phyloP scores from a whole-genome alignment of 2,888 invertebrate species.

The Pammene aurita region DNA sequence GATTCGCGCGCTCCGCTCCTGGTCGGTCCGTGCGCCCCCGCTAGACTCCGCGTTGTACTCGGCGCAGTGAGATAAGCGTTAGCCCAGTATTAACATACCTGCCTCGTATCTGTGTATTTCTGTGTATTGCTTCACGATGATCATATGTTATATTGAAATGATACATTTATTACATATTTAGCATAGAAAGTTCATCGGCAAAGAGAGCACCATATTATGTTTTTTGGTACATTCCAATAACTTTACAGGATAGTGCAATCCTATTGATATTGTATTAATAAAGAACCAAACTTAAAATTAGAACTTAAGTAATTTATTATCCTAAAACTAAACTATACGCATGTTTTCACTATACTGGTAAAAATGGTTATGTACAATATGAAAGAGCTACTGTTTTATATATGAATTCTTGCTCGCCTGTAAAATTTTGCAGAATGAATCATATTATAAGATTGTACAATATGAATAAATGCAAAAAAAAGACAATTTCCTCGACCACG shows the following conservation, averaged over 20 bases:
- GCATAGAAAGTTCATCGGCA: conserved; percentile 83
- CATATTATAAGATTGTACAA: conserved; percentile 84
- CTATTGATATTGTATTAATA: conserved; percentile 84
- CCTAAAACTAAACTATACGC: conserved; percentile 84
- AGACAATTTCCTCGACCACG: conserved; percentile 79
- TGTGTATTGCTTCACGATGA: conserved; percentile 74
- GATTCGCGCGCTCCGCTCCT: conserved; percentile 10
- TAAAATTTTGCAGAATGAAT: conserved; percentile 84
- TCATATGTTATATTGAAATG: conserved; percentile 72
- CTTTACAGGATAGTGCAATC: conserved; percentile 81
- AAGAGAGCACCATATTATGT: conserved; percentile 77
- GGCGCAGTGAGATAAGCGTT: conserved; percentile 51
- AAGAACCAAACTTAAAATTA: conserved; percentile 84
- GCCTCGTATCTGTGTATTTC: conserved; percentile 76
- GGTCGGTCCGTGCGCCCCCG: neutral
- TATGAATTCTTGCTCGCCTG: conserved; percentile 84
- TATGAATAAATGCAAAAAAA: conserved; percentile 84
- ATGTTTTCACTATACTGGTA: conserved; percentile 84
- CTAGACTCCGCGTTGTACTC: conserved; percentile 15
- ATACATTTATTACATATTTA: conserved; percentile 69
- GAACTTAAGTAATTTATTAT: conserved; percentile 84
- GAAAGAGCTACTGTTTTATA: conserved; percentile 84
- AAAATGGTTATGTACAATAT: conserved; percentile 83
- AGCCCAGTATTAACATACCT: conserved; percentile 68
- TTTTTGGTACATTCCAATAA: conserved; percentile 78